Percentiles rank a stretch among this genome's conserved stretches.
phyloP scores from a whole-genome alignment of 2,888 invertebrate species.

The Gari tellinella region DNA sequence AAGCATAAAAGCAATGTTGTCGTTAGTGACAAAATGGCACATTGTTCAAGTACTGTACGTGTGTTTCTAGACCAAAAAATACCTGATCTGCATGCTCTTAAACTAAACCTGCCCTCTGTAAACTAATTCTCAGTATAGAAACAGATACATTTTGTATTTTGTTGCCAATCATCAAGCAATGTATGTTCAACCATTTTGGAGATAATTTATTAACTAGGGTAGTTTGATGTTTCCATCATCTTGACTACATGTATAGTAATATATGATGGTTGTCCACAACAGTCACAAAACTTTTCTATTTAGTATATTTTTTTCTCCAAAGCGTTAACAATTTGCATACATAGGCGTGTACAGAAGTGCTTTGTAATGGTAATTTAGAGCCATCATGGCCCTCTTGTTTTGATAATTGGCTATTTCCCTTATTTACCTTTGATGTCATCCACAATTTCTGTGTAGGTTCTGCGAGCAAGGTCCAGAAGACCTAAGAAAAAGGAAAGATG shows the following conservation, averaged over 20 bases:
- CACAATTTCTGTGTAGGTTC: slow-evolving; percentile 93
- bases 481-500: slow-evolving; percentile 83
- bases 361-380: too few relatives aligned
- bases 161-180: slow-evolving; percentile 2
- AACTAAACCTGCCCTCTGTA: slow-evolving; percentile 14
- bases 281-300: too few relatives aligned
- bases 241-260: too few relatives aligned
- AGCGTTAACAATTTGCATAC: too few relatives aligned
- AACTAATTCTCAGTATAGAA: slow-evolving; percentile 58
- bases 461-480: slow-evolving; percentile 92
- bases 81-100: slow-evolving; percentile 22
- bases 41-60: slow-evolving; percentile 45
- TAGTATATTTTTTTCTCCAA: too few relatives aligned
- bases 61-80: slow-evolving; percentile 41
- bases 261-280: too few relatives aligned
- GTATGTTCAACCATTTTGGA: too few relatives aligned
- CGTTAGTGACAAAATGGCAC: slow-evolving; percentile 50
- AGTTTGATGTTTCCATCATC: too few relatives aligned
- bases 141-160: slow-evolving; percentile 42
- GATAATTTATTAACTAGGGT: too few relatives aligned
- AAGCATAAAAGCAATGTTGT: slow-evolving; percentile 41
- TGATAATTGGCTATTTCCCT: too few relatives aligned
- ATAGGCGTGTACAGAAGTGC: too few relatives aligned
- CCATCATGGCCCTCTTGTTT: too few relatives aligned
- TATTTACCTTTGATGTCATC: slow-evolving; percentile 90